phyloP scores from a whole-genome alignment of 2,113 vertebrate species.

The Pristiophorus japonicus region DNA sequence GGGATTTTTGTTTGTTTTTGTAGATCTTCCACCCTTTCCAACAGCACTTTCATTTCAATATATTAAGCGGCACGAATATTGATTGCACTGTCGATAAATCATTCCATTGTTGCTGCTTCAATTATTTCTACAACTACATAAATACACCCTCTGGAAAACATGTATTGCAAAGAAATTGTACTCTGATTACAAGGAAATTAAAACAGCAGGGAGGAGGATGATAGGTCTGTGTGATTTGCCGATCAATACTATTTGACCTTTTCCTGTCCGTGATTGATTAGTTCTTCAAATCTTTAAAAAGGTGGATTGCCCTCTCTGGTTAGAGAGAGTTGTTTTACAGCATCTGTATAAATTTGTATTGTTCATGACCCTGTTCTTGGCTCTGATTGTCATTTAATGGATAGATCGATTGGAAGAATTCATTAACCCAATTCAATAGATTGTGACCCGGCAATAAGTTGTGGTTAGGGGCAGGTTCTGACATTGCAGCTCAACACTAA shows the following conservation, averaged over 20 bases:
- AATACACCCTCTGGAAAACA: slow-evolving; percentile 41
- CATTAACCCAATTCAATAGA: slow-evolving; percentile 43
- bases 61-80: slow-evolving; percentile 37
- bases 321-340: slow-evolving; percentile 48
- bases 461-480: neutral
- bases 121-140: slow-evolving; percentile 48
- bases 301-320: slow-evolving; percentile 49
- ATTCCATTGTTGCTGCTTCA: slow-evolving; percentile 50
- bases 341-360: slow-evolving; percentile 49
- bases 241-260: slow-evolving; percentile 62
- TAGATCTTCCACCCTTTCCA: neutral
- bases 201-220: slow-evolving; percentile 44
- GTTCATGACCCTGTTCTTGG: slow-evolving; percentile 49
- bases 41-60: neutral
- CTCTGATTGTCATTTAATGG: slow-evolving; percentile 51
- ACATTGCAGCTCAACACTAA: neutral
- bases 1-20: neutral
- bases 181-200: slow-evolving; percentile 50
- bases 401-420: slow-evolving; percentile 46
- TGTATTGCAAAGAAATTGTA: slow-evolving; percentile 49
- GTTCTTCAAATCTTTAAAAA: slow-evolving; percentile 56
- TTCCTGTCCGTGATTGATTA: slow-evolving; percentile 57
- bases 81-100: slow-evolving; percentile 55
- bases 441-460: slow-evolving; percentile 44
- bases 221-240: slow-evolving; percentile 51